phyloP scores from a whole-genome alignment of 1,140 invertebrate genomes.

The Meloidogyne hapla region DNA sequence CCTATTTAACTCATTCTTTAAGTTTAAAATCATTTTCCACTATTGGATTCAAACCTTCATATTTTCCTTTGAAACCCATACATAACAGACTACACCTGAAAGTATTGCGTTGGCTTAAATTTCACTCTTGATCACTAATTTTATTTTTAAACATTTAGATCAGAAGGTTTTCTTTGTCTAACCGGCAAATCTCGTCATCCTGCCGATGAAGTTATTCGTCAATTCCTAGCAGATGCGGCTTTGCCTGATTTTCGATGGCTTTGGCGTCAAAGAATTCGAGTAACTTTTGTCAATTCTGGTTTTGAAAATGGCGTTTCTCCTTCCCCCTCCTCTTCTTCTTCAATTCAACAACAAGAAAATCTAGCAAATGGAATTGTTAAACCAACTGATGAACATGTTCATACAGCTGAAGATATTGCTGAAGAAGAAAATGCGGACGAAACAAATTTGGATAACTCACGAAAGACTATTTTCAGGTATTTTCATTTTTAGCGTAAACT shows the following conservation, averaged over 20 bases:
- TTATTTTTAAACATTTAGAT: slow-evolving; percentile 68
- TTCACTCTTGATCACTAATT: too few relatives aligned
- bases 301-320: slow-evolving; percentile 11
- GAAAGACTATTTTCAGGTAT: slow-evolving; percentile 19
- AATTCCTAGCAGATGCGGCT: slow-evolving; percentile 66
- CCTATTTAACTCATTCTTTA: too few relatives aligned
- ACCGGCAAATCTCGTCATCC: slow-evolving; percentile 73
- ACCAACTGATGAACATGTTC: neutral
- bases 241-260: slow-evolving; percentile 70
- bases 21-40: too few relatives aligned
- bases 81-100: too few relatives aligned
- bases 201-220: slow-evolving; percentile 74
- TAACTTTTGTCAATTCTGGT: slow-evolving; percentile 70
- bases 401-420: neutral
- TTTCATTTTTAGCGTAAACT: neutral
- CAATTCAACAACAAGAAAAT: slow-evolving; percentile 14
- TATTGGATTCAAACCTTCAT: too few relatives aligned
- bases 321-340: slow-evolving; percentile 33
- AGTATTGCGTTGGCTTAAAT: too few relatives aligned
- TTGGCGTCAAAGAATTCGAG: slow-evolving; percentile 80
- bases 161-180: slow-evolving; percentile 88
- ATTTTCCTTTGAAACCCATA: too few relatives aligned
- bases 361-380: neutral
- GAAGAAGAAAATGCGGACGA: slow-evolving; percentile 17
- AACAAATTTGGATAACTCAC: neutral